Evolutionary conservation across 2,113 vertebrate genomes (phyloP).

Genomic region (Thamnophis sirtalis): DNA sequence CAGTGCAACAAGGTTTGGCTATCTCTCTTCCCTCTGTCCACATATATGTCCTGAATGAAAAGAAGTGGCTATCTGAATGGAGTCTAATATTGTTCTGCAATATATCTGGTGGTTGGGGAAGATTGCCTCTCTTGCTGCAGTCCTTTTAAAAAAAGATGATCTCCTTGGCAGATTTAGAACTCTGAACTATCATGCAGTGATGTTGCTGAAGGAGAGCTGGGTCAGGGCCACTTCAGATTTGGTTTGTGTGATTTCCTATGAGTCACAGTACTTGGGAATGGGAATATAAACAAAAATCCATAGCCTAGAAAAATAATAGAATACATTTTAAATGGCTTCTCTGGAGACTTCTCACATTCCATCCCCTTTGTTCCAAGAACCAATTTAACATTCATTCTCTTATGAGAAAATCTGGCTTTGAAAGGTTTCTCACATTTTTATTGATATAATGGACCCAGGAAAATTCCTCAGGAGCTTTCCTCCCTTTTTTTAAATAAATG

Average conservation of each 20-base stretch:
- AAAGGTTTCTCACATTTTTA: slow-evolving; percentile 22
- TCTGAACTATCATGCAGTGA: neutral
- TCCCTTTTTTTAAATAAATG: slow-evolving; percentile 3
- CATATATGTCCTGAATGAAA: neutral
- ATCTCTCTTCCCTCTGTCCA: neutral
- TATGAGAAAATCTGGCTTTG: slow-evolving; percentile 19
- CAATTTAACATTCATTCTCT: neutral
- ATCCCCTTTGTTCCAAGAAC: slow-evolving; percentile 23
- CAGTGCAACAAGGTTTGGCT: neutral
- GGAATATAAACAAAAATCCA: slow-evolving; percentile 29
- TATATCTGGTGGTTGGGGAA: neutral
- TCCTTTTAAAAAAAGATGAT: neutral
- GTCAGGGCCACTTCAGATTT: neutral
- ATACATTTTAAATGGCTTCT: slow-evolving; percentile 7
- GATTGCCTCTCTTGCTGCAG: neutral
- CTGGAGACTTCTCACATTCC: slow-evolving; percentile 10
- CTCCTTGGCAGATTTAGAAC: neutral
- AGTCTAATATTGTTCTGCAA: neutral
- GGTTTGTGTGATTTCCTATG: neutral
- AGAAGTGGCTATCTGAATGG: neutral
- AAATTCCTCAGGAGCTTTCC: neutral
- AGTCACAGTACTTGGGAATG: slow-evolving; percentile 10
- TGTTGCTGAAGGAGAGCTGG: neutral
- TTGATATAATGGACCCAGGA: neutral
- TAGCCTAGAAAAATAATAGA: slow-evolving; percentile 8